Base-by-base conservation (phyloP, 2,888 invertebrate species). In the Morpho helenor region DNA sequence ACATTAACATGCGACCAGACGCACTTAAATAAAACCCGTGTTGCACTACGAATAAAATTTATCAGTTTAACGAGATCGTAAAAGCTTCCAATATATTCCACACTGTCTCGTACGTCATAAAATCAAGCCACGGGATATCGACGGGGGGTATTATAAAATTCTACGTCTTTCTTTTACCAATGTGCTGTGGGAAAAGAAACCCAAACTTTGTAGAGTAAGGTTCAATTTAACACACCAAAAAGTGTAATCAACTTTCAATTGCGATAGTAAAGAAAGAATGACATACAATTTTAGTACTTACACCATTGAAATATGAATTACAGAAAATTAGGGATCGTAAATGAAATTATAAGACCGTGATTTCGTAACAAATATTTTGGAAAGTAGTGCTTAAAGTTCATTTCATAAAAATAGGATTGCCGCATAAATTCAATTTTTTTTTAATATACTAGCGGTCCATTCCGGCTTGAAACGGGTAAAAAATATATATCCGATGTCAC, bases 1-100 rank as follows among this genome's bases (percentile, higher is more conserved):
- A 31, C 31, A 31, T 31, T 31, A 31, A 31, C 31, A 31, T 5
- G 31, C 31, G 31, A 31, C 31, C 31, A 31, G 9, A n/a, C 16
- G 23, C 48, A 52, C 48, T 57, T 31, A 16, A 53, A 57, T 40
- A 7, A 46, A 40, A 44, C 23, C 41, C 3, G 39, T 49, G 44
- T 22, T 41, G 8, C 10, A 44, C 40, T 48, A 43, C 9, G 8
- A 16, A 39, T 39, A 51, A 56, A 48, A 59, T 63, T 65, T 64
- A 65, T 68, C 64, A 68, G 62, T 60, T 63, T 65, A 66, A 67
- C 62, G 60, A 62, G 49, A 60, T 63, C 61, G 57, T 69, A 65
- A 66, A 68, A 58, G 61, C 49, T 54, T 60, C 53, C 61, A 57
- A 64, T 64, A 63, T 67, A 68, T 65, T 64, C 57, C 49, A 56